These are phyloP conservation scores for Phalanger gymnotis DNA, from an alignment of 2,797 vertebrate species.

Conservation along the genomic window DNA sequence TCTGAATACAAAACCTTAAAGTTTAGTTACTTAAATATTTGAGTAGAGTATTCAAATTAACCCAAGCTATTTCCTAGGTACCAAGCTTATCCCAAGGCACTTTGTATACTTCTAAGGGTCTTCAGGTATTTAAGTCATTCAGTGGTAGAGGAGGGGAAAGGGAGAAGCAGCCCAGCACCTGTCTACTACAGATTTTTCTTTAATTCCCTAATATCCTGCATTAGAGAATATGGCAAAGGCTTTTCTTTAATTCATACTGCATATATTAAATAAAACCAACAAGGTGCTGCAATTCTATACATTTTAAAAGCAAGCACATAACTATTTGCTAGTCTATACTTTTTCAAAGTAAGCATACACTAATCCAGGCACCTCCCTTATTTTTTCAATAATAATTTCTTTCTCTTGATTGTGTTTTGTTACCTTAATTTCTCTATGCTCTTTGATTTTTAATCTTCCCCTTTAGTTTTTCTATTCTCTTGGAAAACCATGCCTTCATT, in stretches of 20 bases:
- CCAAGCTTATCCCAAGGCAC: not conserved
- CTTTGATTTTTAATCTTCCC: conserved; percentile 4
- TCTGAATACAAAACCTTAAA: not conserved
- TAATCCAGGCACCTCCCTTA: not conserved
- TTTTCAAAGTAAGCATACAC: not conserved
- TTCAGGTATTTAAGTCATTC: not conserved
- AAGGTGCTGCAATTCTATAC: conserved; percentile 1
- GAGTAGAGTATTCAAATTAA: not conserved
- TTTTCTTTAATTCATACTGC: not conserved
- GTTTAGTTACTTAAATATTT: not conserved
- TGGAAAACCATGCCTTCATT: conserved; percentile 3
- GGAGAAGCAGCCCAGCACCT: not conserved
- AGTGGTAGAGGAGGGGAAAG: not conserved
- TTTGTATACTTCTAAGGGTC: not conserved
- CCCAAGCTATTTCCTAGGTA: not conserved
- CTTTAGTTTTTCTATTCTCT: conserved; percentile 8
- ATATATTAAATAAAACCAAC: not conserved
- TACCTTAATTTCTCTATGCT: not conserved
- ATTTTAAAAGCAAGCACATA: not conserved
- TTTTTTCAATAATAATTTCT: conserved; percentile 29
- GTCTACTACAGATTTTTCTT: not conserved
- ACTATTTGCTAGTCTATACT: not conserved
- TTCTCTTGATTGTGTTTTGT: conserved; percentile 37
- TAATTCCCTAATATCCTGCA: not conserved
- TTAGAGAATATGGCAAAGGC: not conserved